Base-by-base conservation (phyloP, 2,797 vertebrate species). In the Myioborus miniatus region DNA sequence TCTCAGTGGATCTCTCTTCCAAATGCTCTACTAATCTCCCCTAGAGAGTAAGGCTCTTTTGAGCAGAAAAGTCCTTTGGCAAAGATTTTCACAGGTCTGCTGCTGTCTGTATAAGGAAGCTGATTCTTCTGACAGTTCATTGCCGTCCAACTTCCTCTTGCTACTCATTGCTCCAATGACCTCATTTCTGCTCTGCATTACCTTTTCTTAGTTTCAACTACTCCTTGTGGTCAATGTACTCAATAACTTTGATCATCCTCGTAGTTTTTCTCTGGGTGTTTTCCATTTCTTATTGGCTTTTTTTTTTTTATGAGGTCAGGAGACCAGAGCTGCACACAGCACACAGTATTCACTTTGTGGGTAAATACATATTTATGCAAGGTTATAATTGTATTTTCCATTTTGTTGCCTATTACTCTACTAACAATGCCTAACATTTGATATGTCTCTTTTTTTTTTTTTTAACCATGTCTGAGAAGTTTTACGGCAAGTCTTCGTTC, bases 391-490 rank as follows among this genome's bases (percentile, higher is more conserved):
- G 1, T 76, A 43, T 83, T 79, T 91, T 85, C 46, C 65, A 14
- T 12, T 79, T 85, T 50, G 21, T 64, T 84, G 11, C 30, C 26
- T 72, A 4, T 37, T 72, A 21, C 18, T 93, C 63, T 78, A 23
- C 36, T 63, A 44, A 32, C 15, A 83, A 12, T 63, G 60, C 34
- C n/a, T 68, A 56, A 21, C 5, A 22, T 93, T 83, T 56, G 10
- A 15, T 64, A n/a, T 17, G 2, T 47, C 8, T 5, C 8, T 15
- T 11, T 29, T 13, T 39, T 62, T 13, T 39, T 62, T 53, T 63
- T n/a, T 62, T 83, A 44, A 24, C 3, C 0, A 0, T 9, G 1
- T 84, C 24, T 71, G 19, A 60, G 44, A 30, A 37, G 1, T 46
- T 91, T 87, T 72, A n/a, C 27, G 37, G 27, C n/a, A 69, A 68